Evolutionary conservation across 2,113 vertebrate genomes (phyloP).

Genomic region (Lagopus muta): DNA sequence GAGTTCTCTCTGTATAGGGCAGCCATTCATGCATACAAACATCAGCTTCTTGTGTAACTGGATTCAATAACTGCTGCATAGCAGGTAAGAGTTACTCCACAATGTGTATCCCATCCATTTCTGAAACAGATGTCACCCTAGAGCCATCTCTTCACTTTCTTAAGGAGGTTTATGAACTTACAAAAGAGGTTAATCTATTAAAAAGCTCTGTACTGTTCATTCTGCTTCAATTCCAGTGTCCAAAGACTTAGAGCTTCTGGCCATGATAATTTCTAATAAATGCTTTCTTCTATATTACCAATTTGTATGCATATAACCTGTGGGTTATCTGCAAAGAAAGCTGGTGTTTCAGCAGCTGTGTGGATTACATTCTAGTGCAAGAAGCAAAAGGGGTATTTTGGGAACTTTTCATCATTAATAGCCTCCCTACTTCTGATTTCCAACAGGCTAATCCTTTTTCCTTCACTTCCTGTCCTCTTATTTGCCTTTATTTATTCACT

Average conservation of each 20-base stretch:
- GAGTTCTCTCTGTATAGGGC: background rate
- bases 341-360: background rate
- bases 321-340: background rate
- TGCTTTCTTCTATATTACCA: background rate
- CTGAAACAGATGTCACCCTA: background rate
- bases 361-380: background rate
- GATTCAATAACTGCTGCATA: background rate
- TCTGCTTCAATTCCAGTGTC: background rate
- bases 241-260: slow-evolving; percentile 6
- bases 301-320: background rate
- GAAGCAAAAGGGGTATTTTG: background rate
- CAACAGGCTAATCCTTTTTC: background rate
- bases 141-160: background rate
- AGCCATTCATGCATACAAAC: background rate
- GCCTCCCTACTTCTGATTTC: background rate
- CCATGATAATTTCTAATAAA: slow-evolving; percentile 4
- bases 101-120: background rate
- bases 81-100: background rate
- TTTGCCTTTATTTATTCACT: background rate
- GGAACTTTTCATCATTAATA: background rate
- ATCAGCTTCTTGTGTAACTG: background rate
- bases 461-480: background rate
- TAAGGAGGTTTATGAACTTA: background rate
- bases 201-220: background rate
- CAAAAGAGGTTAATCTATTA: slow-evolving; percentile 5